Percentiles rank a stretch among this genome's conserved stretches.
Conservation (phyloP, 2,888 invertebrate genomes). For the Mactromeris polynyma region DNA sequence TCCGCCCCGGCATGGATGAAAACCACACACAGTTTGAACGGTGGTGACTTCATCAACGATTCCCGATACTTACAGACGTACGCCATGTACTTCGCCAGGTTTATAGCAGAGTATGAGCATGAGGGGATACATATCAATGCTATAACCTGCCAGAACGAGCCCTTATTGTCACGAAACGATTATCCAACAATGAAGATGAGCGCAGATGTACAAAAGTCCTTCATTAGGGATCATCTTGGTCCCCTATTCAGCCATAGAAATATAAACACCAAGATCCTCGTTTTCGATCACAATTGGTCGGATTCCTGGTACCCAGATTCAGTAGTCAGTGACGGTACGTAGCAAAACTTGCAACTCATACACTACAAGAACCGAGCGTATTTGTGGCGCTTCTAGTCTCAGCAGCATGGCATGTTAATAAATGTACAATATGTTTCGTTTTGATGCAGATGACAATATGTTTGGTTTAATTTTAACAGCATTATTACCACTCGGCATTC, state of each 20-base stretch:
- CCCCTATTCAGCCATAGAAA: constrained; percentile 64
- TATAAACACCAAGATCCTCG: constrained; percentile 70
- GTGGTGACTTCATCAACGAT: constrained; percentile 66
- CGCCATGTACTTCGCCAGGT: constrained; percentile 70
- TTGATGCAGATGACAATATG: too few species aligned
- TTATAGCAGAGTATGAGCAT: constrained; percentile 66
- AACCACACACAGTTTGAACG: constrained; percentile 55
- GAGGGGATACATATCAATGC: constrained; percentile 69
- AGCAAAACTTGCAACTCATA: background rate
- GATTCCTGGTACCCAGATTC: constrained; percentile 64
- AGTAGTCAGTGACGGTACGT: constrained; percentile 62
- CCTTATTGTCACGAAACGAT: constrained; percentile 45
- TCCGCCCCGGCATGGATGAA: constrained; percentile 75
- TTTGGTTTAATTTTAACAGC: too few species aligned
- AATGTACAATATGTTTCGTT: too few species aligned
- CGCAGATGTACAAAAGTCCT: constrained; percentile 61
- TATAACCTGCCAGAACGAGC: constrained; percentile 72
- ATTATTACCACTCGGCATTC: too few species aligned
- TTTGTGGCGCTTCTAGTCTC: too few species aligned
- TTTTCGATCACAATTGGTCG: constrained; percentile 74
- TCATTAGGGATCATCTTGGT: constrained; percentile 69
- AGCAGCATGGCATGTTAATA: too few species aligned
- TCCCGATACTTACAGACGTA: constrained; percentile 53
- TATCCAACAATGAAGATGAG: constrained; percentile 73
- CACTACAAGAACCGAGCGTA: too few species aligned